These are phyloP conservation scores for Sebastes ruberrimus DNA, from an alignment of 2,797 vertebrate species.

Conservation along the genomic window DNA sequence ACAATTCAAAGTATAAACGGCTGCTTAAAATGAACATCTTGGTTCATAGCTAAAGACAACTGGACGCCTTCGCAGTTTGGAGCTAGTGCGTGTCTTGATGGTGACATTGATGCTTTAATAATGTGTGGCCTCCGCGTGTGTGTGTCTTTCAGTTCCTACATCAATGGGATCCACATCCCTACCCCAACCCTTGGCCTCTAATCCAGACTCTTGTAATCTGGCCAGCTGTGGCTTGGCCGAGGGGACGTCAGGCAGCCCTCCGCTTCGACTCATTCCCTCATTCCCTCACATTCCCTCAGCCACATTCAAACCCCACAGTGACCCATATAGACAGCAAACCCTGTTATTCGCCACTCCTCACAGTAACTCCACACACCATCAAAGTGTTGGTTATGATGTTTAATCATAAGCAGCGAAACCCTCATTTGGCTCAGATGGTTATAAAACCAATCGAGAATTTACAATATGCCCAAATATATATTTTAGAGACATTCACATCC, in stretches of 20 bases:
- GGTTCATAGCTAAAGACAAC: not conserved
- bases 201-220: constrained; percentile 68
- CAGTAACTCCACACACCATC: constrained; percentile 30
- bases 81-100: not conserved
- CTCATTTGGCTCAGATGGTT: not conserved
- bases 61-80: not conserved
- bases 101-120: constrained; percentile 50
- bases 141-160: constrained; percentile 25
- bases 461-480: not conserved
- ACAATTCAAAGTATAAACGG: not conserved
- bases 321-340: constrained; percentile 31
- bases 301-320: constrained; percentile 35
- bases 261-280: constrained; percentile 9
- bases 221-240: constrained; percentile 59
- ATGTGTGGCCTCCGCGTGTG: constrained; percentile 1
- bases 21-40: not conserved
- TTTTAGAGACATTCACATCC: not conserved
- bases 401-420: constrained; percentile 28
- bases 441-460: not conserved
- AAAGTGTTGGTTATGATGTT: constrained; percentile 44
- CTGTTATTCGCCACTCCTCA: constrained; percentile 45
- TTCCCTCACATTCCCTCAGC: constrained; percentile 26
- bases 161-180: constrained; percentile 49
- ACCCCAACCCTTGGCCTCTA: constrained; percentile 51
- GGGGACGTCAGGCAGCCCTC: constrained; percentile 26